A percentile compares a stretch with the other conserved stretches of the same genome.
Conservation (phyloP, 2,797 vertebrate genomes). For the Saxicola maurus region DNA sequence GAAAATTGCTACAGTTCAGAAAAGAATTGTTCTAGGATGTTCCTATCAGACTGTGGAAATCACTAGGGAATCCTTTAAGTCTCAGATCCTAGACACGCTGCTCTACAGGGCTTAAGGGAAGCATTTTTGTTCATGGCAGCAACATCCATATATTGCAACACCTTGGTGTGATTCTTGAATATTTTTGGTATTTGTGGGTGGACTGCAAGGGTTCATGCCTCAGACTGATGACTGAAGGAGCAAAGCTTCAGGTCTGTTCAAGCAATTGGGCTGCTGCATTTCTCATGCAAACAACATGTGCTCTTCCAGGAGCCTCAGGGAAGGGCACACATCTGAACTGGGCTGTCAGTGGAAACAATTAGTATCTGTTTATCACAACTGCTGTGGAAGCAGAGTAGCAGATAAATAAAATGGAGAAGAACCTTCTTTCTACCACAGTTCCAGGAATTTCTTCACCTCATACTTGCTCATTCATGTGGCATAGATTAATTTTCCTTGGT, state of each 20-base stretch:
- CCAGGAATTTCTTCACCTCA: not conserved
- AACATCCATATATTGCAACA: not conserved
- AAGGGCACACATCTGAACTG: not conserved
- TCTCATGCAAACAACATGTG: not conserved
- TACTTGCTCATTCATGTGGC: not conserved
- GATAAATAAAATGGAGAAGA: not conserved
- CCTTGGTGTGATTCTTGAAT: not conserved
- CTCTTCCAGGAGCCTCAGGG: not conserved
- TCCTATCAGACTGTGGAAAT: not conserved
- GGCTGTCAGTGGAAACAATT: not conserved
- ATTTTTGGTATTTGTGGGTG: not conserved
- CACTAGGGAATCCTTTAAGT: not conserved
- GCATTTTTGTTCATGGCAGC: not conserved
- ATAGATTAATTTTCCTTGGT: not conserved
- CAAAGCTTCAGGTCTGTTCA: not conserved
- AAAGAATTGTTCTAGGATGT: not conserved
- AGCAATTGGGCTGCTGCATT: not conserved
- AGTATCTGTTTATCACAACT: not conserved
- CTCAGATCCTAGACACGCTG: not conserved
- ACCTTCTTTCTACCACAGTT: not conserved
- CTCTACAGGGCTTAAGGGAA: not conserved
- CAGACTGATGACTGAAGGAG: not conserved
- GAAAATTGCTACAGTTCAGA: not conserved
- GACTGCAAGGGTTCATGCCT: not conserved
- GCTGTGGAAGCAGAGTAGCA: not conserved